Evolutionary conservation across 2,888 invertebrate genomes (phyloP), one percentile per base, ranked within the genome.

Genomic region (Pseudococcus longispinus): DNA sequence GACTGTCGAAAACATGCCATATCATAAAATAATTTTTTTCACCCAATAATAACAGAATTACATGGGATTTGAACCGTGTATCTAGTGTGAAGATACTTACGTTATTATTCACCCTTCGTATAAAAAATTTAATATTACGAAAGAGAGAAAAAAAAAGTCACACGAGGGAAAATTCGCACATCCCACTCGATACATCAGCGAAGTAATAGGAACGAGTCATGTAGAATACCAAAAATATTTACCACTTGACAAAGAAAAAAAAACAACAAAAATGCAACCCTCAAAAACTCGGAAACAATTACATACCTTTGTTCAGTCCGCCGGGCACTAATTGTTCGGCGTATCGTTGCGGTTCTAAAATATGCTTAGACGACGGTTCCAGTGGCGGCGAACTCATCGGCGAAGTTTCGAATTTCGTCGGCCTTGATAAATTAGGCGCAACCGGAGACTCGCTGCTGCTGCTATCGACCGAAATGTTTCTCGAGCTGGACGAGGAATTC

Each of bases 391-490:
- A 83, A 60, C 55, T 55, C 42, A 65, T 90, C 46, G 89, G 89
- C 5, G 90, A 89, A 8, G 90, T 89, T 44, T 90, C 87, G 2
- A 90, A 88, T 88, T 90, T 90, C n/a, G 88, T 83, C 44, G 87
- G 88, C 42, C 88, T 88, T 15, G 89, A 89, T 13, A 87, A 89
- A 4, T 88, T 60, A 89, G 90, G 85, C 88, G 89, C 89, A 1
- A 89, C 89, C 87, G 89, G 92, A 89, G 90, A 91, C 37, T 92
- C 92, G 23, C 93, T 92, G 18, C 94, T 93, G 88, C 93, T 93
- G 77, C 93, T 94, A 89, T 94, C 94, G 74, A 94, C 91, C 46
- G 93, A 93, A 87, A 93, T 95, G 90, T 96, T 96, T 90, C 96
- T 96, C 90, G 96, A 92, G 20, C 65, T 60, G 11, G 65, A 20